Evolutionary conservation across 2,797 vertebrate species (phyloP), one percentile per base, ranked within the genome.

Genomic region (Lepilemur ruficaudatus): DNA sequence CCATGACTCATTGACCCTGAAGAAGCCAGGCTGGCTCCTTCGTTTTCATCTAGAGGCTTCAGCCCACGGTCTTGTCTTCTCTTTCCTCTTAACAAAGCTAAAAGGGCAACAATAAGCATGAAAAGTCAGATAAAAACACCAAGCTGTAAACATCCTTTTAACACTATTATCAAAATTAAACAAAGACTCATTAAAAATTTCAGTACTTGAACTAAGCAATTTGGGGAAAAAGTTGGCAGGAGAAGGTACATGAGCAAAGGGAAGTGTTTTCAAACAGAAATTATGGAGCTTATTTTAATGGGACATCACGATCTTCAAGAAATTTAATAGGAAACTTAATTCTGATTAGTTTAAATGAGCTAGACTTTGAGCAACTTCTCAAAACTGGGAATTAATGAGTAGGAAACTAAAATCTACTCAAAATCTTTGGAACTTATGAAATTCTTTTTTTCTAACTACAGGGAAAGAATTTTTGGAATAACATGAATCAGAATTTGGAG

Each of bases 1-100:
- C 30, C 11, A 15, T 97, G 94, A 95, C 63, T 98, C 96, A 97
- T 0, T 78, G 48, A 50, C 7, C n/a, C 63, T 61, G n/a, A 61
- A 88, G 70, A 75, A 87, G 91, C 93, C 80, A 95, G 65, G 61
- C 55, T 82, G 87, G 61, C 38, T 86, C 12, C 69, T 94, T 50
- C 0, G 0, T 79, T 69, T 63, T 65, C 25, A 20, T 59, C 86
- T 69, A 73, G 83, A 91, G 52, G 93, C 65, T 67, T 94, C 84
- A 82, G 43, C 41, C 94, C 89, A 96, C 46, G 94, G 91, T 17
- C 32, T 85, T 93, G 96, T 87, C 52, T 22, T 18, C 57, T 91
- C 41, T 67, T 48, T 32, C 32, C 4, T 59, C 59, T 91, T 59
- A 63, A 15, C n/a, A 81, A 82, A 94, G 63, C 89, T n/a, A 50